Evolutionary conservation across 2,797 vertebrate species (phyloP).

Genomic region (Toxotes lorentzi): DNA sequence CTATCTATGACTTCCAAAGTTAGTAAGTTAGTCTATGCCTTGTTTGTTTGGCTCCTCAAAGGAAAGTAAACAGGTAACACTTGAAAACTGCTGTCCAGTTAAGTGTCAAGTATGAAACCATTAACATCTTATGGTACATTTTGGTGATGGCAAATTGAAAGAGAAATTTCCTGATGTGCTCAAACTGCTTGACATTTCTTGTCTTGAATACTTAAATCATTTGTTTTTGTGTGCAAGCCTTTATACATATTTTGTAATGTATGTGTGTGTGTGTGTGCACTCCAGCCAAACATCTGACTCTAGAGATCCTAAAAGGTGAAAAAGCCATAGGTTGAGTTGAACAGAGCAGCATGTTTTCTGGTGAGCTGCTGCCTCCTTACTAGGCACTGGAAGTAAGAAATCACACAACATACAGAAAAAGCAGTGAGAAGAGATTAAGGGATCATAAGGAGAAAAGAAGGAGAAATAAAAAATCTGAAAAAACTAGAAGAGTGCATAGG

Average conservation of each 20-base stretch:
- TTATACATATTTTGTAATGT: background rate
- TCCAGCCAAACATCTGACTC: background rate
- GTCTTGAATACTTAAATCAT: background rate
- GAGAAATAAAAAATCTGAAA: slow-evolving; percentile 28
- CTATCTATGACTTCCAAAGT: too few species aligned
- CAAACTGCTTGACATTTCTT: background rate
- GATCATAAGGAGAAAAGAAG: slow-evolving; percentile 21
- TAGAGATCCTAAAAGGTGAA: slow-evolving; percentile 15
- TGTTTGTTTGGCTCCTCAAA: too few species aligned
- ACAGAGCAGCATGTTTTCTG: slow-evolving; percentile 18
- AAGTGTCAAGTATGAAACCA: background rate
- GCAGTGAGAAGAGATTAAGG: slow-evolving; percentile 20
- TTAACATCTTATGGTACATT: background rate
- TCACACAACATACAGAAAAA: slow-evolving; percentile 28
- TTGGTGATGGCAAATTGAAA: background rate
- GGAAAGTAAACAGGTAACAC: background rate
- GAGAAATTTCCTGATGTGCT: background rate
- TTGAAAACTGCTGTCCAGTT: background rate
- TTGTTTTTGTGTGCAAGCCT: background rate
- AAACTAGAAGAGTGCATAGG: slow-evolving; percentile 36
- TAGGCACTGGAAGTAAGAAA: slow-evolving; percentile 40
- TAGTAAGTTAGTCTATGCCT: too few species aligned
- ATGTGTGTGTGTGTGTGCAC: background rate
- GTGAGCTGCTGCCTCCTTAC: slow-evolving; percentile 53
- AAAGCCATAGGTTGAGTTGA: slow-evolving; percentile 1